Evolutionary conservation across 2,888 invertebrate species (phyloP), one percentile per base, ranked within the genome.

Genomic region (Terebella lapidaria): DNA sequence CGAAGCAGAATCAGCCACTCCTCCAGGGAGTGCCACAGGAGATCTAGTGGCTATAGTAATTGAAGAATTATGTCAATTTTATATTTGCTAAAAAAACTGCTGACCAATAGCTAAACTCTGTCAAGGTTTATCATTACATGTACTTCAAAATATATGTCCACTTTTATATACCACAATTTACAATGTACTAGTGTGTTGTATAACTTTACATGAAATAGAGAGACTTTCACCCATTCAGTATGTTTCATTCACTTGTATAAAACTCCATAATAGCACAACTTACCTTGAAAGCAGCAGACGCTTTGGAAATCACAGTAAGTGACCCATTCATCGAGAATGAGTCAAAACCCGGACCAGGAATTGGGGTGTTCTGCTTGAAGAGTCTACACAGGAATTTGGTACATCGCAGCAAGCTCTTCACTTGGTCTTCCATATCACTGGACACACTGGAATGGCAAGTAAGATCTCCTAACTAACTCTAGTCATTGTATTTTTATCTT

Each of bases 21-120:
- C 56, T 75, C 74, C 53, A 77, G 61, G 1, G 76, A 71, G 53
- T 69, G 68, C 78, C 77, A 77, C 45, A 78, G 63, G 30, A 69
- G 60, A 51, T 74, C 72, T 51, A 76, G 59, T 3, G 74, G 72
- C 75, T 76, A 64, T 26, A 67, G 55, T 25, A 61, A 46, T 26
- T 20, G 35, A 46, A 55, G 5, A 61, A 30, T 55, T n/a, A 10
- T 26, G 26, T 5, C n/a, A n/a, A n/a, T n/a, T n/a, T n/a, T n/a
- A n/a, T n/a, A n/a, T n/a, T n/a, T n/a, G n/a, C n/a, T n/a, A n/a
- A n/a, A n/a, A n/a, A n/a, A n/a, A n/a, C n/a, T n/a, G n/a, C n/a
- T n/a, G n/a, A n/a, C n/a, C n/a, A n/a, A n/a, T n/a, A n/a, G n/a
- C n/a, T n/a, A n/a, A n/a, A n/a, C n/a, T n/a, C n/a, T n/a, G n/a